Evolutionary conservation across 2,888 invertebrate genomes (phyloP).

Genomic region (Stramonita haemastoma): DNA sequence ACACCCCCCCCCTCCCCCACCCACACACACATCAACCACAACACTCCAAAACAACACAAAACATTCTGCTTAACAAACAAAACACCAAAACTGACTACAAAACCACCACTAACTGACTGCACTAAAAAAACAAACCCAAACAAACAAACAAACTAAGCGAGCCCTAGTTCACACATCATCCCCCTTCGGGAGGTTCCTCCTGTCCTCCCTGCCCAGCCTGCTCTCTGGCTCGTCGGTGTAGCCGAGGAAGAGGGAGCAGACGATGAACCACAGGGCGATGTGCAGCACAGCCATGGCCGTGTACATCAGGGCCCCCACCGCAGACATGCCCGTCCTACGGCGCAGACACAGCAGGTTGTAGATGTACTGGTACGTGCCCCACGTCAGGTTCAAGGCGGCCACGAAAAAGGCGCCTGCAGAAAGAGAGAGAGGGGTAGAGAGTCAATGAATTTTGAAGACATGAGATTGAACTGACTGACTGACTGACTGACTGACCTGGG

Average conservation of each 20-base stretch:
- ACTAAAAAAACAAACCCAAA: no score
- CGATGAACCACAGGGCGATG: slow-evolving; percentile 35
- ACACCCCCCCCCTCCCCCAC: no score
- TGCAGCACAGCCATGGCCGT: slow-evolving; percentile 17
- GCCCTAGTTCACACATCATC: background rate
- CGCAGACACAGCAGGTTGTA: slow-evolving; percentile 31
- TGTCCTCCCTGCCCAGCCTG: background rate
- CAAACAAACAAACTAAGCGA: background rate
- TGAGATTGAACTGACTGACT: no score
- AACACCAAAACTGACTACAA: no score
- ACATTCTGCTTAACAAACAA: no score
- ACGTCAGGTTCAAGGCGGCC: slow-evolving; percentile 43
- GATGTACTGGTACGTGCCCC: slow-evolving; percentile 45
- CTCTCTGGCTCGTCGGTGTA: slow-evolving; percentile 22
- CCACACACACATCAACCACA: no score
- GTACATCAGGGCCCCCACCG: background rate
- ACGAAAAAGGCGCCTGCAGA: slow-evolving; percentile 35
- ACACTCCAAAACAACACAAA: no score
- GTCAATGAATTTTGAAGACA: no score
- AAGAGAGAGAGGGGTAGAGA: background rate
- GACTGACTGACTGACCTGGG: no score
- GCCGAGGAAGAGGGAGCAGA: slow-evolving; percentile 30
- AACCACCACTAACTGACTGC: no score
- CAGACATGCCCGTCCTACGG: slow-evolving; percentile 9
- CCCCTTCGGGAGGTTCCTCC: background rate